phyloP scores from a whole-genome alignment of 2,113 vertebrate species.

The Ramphastos sulfuratus region DNA sequence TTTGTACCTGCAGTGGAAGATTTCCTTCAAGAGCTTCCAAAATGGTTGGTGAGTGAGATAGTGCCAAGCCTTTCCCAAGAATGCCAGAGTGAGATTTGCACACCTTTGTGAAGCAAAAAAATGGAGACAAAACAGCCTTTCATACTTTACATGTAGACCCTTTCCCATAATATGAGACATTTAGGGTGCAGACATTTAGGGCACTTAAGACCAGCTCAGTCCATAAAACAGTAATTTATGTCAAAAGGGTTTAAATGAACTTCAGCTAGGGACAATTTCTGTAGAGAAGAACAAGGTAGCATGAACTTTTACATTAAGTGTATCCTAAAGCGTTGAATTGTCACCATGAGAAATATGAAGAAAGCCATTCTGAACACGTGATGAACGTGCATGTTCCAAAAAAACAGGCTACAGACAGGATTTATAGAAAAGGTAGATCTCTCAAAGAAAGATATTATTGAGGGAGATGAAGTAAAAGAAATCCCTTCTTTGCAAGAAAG shows the following conservation, averaged over 20 bases:
- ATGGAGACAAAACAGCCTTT: not conserved
- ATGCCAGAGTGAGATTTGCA: constrained; percentile 96
- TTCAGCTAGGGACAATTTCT: not conserved
- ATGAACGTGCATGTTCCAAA: not conserved
- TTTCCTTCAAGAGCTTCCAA: constrained; percentile 95
- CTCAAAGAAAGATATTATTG: not conserved
- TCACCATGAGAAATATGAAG: not conserved
- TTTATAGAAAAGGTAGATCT: not conserved
- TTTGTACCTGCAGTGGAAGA: constrained; percentile 94
- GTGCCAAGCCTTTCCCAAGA: constrained; percentile 93
- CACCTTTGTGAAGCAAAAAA: constrained; percentile 75
- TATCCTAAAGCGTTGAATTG: not conserved
- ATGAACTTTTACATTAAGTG: not conserved
- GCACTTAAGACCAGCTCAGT: not conserved
- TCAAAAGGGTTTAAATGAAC: not conserved
- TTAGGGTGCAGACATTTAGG: not conserved
- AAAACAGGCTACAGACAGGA: not conserved
- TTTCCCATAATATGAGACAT: not conserved
- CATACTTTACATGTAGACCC: not conserved
- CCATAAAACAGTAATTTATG: not conserved
- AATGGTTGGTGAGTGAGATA: constrained; percentile 96
- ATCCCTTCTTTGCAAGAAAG: not conserved
- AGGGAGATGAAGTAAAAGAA: not conserved
- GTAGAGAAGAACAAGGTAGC: not conserved
- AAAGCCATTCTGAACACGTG: not conserved